Base-by-base conservation (phyloP, 2,888 invertebrate species). In the Microctonus hyperodae region DNA sequence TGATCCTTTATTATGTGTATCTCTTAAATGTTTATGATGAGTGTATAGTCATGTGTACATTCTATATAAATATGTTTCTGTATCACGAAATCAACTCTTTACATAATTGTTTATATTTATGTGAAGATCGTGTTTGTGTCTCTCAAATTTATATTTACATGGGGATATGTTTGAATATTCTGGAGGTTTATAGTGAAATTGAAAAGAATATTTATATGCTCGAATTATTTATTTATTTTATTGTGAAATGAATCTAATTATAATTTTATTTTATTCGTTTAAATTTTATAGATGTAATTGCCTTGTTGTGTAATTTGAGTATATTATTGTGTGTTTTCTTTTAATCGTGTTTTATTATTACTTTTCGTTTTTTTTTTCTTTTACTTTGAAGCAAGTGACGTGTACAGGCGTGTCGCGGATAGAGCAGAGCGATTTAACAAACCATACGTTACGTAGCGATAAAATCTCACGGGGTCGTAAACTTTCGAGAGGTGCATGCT, bases 401-500 rank as follows among this genome's bases (percentile, higher is more conserved):
- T 62, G 53, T 33, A 62, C 35, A 62, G 40, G 37, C 53, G 63
- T 63, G 69, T 40, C 69, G 67, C 70, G 63, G 66, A 65, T 73
- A 72, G 75, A 73, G 75, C 44, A 75, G 75, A 70, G 77, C 79
- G 83, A 82, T 83, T 83, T 83, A 83, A 83, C 82, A 83, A 83
- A 82, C 81, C 83, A 79, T 83, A 82, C 81, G 81, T 83, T 82
- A 81, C 78, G 77, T 77, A 74, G 75, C 80, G 83, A 83, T 83
- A 83, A 83, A 82, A 82, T 83, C 83, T 82, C 82, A 82, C 82
- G 69, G 68, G 70, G 69, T 82, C 80, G 81, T 83, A 83, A 83
- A 83, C 78, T 81, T 79, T 69, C 75, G 40, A 59, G 62, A 62
- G 66, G 79, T 61, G 64, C 64, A 75, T 76, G 79, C 75, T 78